Evolutionary conservation across 2,797 vertebrate genomes (phyloP), one percentile per base, ranked within the genome.

Genomic region (Eupleurogrammus muticus): DNA sequence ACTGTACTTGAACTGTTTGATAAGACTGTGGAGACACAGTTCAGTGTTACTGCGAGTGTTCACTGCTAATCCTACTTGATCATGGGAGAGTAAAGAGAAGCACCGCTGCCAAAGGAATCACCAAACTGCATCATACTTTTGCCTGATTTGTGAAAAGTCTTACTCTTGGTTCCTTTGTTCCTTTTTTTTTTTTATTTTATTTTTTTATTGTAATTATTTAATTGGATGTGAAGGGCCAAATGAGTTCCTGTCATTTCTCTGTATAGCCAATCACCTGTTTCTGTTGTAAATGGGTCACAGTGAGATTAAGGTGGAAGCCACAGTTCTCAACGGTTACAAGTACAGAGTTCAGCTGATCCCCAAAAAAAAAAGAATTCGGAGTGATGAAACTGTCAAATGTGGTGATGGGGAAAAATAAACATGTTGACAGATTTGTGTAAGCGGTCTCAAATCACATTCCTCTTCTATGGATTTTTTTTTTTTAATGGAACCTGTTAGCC

Each of bases 151-250:
- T 20, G 12, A 52, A 40, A 23, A 69, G 60, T 81, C 57, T 75
- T 78, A 79, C 19, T 63, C 12, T 24, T 35, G n/a, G n/a, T n/a
- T n/a, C n/a, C n/a, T n/a, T n/a, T n/a, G n/a, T n/a, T n/a, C n/a
- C n/a, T n/a, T 59, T 32, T 72, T 16, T 53, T 49, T 23, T 32
- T 12, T 80, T 8, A 23, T 56, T 59, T 58, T 67, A 16, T 35
- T 57, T 51, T 60, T 61, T 50, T 44, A 46, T 61, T 75, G 75
- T 87, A 51, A 76, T 70, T 74, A 58, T 80, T 77, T 77, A 49
- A 83, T 79, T 82, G 75, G 61, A 77, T 9, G 51, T 13, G 1
- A 71, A 70, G 60, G 75, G 65, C 53, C 67, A 44, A 59, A 71
- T 28, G 9, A 10, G 14, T n/a, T 61, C 14, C n/a, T 40, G 52